Percentiles rank a stretch among this genome's conserved stretches.
Evolutionary conservation across 2,888 invertebrate genomes (phyloP).

Genomic region (Clusia tigrina): DNA sequence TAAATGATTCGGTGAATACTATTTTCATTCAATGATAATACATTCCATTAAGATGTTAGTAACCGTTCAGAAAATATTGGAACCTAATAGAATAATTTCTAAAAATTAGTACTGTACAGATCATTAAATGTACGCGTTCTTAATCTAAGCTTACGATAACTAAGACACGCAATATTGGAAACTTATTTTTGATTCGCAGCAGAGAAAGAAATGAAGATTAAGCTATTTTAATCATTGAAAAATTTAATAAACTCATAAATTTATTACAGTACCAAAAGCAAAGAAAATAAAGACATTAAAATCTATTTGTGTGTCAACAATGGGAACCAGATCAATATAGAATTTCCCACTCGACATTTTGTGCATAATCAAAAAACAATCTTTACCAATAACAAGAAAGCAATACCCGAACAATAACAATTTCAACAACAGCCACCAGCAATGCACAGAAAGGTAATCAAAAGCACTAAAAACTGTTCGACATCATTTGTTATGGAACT

Average conservation of each 20-base stretch:
- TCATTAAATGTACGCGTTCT: no score
- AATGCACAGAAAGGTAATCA: not conserved
- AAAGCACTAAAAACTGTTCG: not conserved
- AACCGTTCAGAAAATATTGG: no score
- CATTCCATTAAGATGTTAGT: no score
- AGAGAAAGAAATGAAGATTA: no score
- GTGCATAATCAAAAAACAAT: conserved; percentile 46
- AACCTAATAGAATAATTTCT: no score
- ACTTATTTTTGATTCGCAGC: not conserved
- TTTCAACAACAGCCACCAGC: not conserved
- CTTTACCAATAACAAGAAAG: conserved; percentile 29
- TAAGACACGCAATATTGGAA: no score
- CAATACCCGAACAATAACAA: not conserved
- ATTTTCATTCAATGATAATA: no score
- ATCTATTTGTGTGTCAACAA: conserved; percentile 39
- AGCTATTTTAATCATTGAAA: no score
- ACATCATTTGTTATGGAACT: conserved; percentile 42
- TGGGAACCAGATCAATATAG: conserved; percentile 50
- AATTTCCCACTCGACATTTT: conserved; percentile 47
- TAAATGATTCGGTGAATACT: no score
- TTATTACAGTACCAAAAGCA: not conserved
- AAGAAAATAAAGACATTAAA: conserved; percentile 52
- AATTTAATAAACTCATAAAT: not conserved
- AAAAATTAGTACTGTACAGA: no score
- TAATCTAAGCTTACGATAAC: no score